Conservation (phyloP, 2,113 vertebrate species). For the Semicossyphus pulcher region DNA sequence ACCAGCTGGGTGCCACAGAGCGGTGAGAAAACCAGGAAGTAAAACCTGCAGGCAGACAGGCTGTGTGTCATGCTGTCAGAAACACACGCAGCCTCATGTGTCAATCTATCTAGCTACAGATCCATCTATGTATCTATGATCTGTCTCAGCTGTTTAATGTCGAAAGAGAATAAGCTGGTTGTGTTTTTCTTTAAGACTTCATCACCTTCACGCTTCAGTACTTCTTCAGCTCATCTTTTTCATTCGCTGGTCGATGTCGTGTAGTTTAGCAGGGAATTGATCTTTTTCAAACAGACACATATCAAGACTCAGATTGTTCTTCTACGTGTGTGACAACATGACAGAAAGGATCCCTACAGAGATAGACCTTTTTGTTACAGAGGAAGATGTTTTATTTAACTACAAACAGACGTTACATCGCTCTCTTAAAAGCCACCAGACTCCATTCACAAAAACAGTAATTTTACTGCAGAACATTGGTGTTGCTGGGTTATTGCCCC, state of each 20-base stretch:
- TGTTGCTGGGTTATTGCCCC: too few relatives aligned
- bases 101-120: neutral
- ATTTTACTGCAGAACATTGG: too few relatives aligned
- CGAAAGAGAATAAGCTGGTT: neutral
- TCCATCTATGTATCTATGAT: neutral
- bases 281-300: too few relatives aligned
- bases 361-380: too few relatives aligned
- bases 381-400: too few relatives aligned
- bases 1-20: constrained; percentile 42
- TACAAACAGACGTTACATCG: too few relatives aligned
- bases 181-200: neutral
- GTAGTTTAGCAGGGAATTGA: neutral
- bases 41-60: constrained; percentile 30
- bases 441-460: too few relatives aligned
- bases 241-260: neutral
- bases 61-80: neutral
- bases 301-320: too few relatives aligned
- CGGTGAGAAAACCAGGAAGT: constrained; percentile 66
- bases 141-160: neutral
- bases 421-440: too few relatives aligned
- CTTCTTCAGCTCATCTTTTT: neutral
- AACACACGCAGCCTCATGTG: neutral
- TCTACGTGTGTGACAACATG: too few relatives aligned
- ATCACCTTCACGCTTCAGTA: neutral
- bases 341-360: too few relatives aligned